Evolutionary conservation across 2,888 invertebrate genomes (phyloP), one percentile per base, ranked within the genome.

Genomic region (Melangyna quadrimaculata): DNA sequence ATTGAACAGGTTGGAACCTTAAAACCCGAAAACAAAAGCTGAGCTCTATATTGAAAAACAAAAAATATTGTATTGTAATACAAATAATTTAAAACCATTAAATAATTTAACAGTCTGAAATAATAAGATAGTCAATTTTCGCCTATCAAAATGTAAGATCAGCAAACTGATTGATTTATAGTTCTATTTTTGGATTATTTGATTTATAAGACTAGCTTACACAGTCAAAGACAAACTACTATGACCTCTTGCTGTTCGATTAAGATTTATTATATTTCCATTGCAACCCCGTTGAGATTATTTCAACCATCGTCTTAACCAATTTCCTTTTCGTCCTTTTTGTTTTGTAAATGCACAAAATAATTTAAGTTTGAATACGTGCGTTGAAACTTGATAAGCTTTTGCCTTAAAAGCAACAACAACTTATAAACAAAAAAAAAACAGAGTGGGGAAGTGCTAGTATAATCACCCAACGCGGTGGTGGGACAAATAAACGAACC

Each of bases 221-320:
- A 17, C 51, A 4, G 55, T n/a, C n/a, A 82, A 73, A 78, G 78
- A 82, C 82, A 82, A 82, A 78, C 69, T 61, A 82, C 59, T 67
- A 17, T 51, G 82, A 67, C 72, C 78, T 70, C 82, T 74, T 74
- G 78, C 78, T 83, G 78, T 78, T 83, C 74, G 72, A 83, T 83
- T 74, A 78, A 83, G 78, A 83, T 83, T 78, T 78, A 83, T 83
- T 59, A 57, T 74, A 27, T 73, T 83, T 71, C 77, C 29, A 83
- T 74, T 78, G 83, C 70, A 78, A 57, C 78, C 83, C 74, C 59
- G 83, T 71, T 53, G 83, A 57, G 83, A 83, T 81, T 75, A 70
- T 57, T 51, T 43, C 37, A n/a, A 45, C 29, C 71, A 45, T 57
- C 55, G 8, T 69, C 57, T 35, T 40, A 48, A n/a, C 69, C 14